A percentile compares a stretch with the other conserved stretches of the same genome.
These are phyloP conservation scores for Rynchops niger DNA, from an alignment of 2,113 vertebrate genomes.

Conservation along the genomic window DNA sequence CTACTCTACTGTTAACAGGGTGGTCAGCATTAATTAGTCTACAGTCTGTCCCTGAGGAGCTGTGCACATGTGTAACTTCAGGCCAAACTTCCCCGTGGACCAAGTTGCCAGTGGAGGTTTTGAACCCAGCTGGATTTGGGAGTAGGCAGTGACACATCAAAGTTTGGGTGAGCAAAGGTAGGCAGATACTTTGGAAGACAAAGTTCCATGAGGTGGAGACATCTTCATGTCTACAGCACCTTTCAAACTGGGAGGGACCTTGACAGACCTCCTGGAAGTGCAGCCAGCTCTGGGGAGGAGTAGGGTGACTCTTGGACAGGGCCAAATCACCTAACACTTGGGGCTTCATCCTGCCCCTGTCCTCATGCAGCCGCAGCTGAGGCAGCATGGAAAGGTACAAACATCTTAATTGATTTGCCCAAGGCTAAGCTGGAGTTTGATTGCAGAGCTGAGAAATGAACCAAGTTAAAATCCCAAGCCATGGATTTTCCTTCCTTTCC, in stretches of 20 bases:
- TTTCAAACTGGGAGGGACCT: not conserved
- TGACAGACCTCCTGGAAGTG: not conserved
- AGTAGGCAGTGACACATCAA: not conserved
- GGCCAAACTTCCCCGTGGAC: not conserved
- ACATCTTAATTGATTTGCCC: not conserved
- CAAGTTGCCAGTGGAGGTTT: not conserved
- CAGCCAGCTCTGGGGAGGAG: not conserved
- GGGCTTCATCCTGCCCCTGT: not conserved
- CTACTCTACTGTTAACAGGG: too few species aligned
- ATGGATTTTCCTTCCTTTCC: not conserved
- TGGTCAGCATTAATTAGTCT: not conserved
- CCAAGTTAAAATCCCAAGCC: not conserved
- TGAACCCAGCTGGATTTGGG: not conserved
- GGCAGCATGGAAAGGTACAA: not conserved
- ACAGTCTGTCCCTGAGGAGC: not conserved
- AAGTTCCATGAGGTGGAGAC: not conserved
- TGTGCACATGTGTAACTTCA: not conserved
- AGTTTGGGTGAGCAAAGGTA: not conserved
- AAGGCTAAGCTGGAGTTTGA: not conserved
- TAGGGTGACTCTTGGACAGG: not conserved
- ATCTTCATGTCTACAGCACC: not conserved
- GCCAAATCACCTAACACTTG: not conserved
- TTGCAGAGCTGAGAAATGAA: not conserved
- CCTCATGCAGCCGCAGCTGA: not conserved
- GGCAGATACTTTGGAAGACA: not conserved